A percentile compares a stretch with the other conserved stretches of the same genome.
phyloP scores from a whole-genome alignment of 2,888 invertebrate species.

The Pilophorus perplexus region DNA sequence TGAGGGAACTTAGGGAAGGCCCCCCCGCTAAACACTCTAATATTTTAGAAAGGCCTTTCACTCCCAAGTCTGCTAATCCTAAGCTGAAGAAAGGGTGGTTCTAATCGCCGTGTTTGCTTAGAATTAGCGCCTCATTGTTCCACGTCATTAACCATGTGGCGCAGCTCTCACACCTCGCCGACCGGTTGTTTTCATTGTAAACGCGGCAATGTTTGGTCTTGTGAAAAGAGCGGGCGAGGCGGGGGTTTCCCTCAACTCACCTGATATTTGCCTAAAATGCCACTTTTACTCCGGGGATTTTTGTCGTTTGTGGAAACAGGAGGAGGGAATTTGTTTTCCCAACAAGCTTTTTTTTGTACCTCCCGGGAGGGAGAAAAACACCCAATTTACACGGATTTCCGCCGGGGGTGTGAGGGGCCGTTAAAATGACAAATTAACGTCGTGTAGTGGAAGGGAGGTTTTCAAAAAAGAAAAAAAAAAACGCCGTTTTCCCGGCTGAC shows the following conservation, averaged over 20 bases:
- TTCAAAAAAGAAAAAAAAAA: no score
- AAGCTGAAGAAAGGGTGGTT: conserved; percentile 12
- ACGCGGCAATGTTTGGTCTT: conserved; percentile 20
- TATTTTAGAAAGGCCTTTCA: conserved; percentile 11
- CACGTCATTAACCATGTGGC: conserved; percentile 34
- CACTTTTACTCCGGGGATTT: conserved; percentile 36
- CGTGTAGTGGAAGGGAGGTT: no score
- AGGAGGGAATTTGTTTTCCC: conserved; percentile 1
- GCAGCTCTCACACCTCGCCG: conserved; percentile 24
- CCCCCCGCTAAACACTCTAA: conserved; percentile 8
- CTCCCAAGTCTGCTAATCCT: conserved; percentile 22
- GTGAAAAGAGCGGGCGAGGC: conserved; percentile 8
- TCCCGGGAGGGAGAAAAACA: not conserved
- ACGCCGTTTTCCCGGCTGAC: not conserved
- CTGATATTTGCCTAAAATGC: conserved; percentile 37
- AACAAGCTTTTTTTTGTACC: not conserved
- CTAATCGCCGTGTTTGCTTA: conserved; percentile 31
- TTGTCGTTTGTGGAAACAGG: not conserved
- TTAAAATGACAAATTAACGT: not conserved
- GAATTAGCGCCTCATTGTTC: conserved; percentile 35
- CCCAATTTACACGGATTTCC: conserved; percentile 33
- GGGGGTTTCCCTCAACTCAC: not conserved
- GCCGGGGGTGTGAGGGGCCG: not conserved
- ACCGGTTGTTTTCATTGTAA: conserved; percentile 26
- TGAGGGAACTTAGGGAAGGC: not conserved